Base-by-base conservation (phyloP, 2,888 invertebrate species). In the Bugula neritina region DNA sequence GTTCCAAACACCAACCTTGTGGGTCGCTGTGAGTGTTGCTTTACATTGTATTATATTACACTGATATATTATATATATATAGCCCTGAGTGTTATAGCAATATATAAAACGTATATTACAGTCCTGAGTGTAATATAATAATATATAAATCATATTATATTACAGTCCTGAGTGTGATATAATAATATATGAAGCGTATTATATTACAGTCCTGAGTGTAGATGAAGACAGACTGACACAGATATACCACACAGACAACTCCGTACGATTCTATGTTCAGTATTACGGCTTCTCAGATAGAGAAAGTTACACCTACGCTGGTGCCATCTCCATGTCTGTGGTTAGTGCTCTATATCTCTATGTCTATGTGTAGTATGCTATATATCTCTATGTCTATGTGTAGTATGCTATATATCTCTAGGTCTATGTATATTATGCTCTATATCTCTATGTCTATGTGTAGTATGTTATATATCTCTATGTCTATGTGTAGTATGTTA, bases 251-350 rank as follows among this genome's bases (percentile, higher is more conserved):
- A 63, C 27, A 10, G 27, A 63, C 63, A 27, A 10, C n/a, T 13
- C 29, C 3, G 63, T 63, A 2, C 27, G n/a, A 31, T 63, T 63
- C 31, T 63, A 27, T 63, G 63, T 63, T 13, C 63, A 63, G 34
- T 63, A 63, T 27, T 63, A 63, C 31, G 63, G 63, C 27, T 63
- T 63, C 63, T 63, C 63, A 25, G 63, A 63, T 27, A 63, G 63
- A 31, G 63, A 63, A 31, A 63, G 63, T 27, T 63, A 63, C 27
- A 63, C 63, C 34, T 63, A 63, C n/a, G 63, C 31, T 5, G 63
- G 63, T 25, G 63, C 63, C 5, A 63, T 63, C 27, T 31, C 29
- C 27, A 3, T 63, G 63, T 31, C 27, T 63, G 63, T 63, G 63
- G 63, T 63, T 13, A 63, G 63, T 25, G 13, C 23, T 23, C 52